Evolutionary conservation across 2,888 invertebrate species (phyloP), one percentile per base, ranked within the genome.

Genomic region (Molanna angustata): DNA sequence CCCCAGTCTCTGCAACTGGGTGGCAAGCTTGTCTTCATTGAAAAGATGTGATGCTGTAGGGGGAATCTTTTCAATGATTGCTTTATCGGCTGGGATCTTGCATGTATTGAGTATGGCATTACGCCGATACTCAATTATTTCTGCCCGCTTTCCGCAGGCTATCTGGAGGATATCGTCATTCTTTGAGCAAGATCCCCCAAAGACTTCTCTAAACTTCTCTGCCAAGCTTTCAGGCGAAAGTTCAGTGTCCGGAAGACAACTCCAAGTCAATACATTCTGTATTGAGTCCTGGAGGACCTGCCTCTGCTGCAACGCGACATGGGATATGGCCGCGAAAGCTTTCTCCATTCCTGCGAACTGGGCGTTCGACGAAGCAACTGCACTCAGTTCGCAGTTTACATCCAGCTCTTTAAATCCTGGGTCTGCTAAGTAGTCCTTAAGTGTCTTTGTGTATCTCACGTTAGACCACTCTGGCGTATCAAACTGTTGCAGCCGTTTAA

Each of bases 381-480:
- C 7, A 11, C 14, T 11, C 6, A 35, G 14, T n/a, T 35, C 35
- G 13, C 35, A 35, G 35, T 35, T 35, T 6, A 35, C 35, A 4
- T 35, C 35, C 13, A 35, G 7, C 4, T 35, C 35, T 14, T n/a
- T 35, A 14, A 35, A 35, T 4, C 35, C 35, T 4, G 35, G 35
- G 35, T 35, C 35, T 14, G 35, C 35, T 4, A 35, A 4, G 35
- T 35, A 35, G 4, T 35, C 35, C 13, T 13, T 35, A 11, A 35
- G 9, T 4, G 13, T 14, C 13, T 35, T 35, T 4, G 35, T 14
- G 13, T 35, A 35, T 14, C 35, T 35, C 35, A 35, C 35, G 6
- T n/a, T 35, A 13, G 35, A 35, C 35, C 35, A 35, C 35, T 35
- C 13, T n/a, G 35, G 35, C 13, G 35, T 35, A n/a, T n/a, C 35